Evolutionary conservation across 2,797 vertebrate species (phyloP).

Genomic region (Hydrophis major): DNA sequence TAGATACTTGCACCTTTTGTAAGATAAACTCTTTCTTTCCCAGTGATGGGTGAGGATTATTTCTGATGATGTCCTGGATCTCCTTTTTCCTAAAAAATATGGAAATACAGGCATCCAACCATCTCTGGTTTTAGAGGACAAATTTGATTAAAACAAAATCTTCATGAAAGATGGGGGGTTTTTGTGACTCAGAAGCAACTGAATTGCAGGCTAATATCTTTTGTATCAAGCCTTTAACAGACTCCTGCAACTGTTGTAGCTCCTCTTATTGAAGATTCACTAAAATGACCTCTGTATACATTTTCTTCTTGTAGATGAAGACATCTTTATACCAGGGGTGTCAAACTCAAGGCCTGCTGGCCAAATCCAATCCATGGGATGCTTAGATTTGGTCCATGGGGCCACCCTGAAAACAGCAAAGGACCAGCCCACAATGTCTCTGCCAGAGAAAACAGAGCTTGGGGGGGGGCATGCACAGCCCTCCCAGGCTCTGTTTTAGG

Average conservation of each 20-base stretch:
- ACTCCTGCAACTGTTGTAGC: neutral
- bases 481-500: no score
- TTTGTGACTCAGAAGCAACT: neutral
- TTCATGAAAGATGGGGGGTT: neutral
- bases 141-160: neutral
- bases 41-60: neutral
- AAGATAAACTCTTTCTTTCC: neutral
- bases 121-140: neutral
- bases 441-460: no score
- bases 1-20: neutral
- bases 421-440: no score
- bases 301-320: neutral
- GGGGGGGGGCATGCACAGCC: no score
- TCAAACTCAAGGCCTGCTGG: no score
- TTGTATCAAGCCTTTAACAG: neutral
- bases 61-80: neutral
- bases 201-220: neutral
- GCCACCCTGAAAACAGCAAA: no score
- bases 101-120: neutral
- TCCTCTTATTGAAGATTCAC: neutral
- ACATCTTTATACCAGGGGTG: neutral
- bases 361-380: fast-evolving
- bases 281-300: neutral
- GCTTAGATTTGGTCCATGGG: no score
- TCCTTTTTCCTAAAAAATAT: neutral